phyloP scores from a whole-genome alignment of 1,140 invertebrate species.

The Cotesia typhae region DNA sequence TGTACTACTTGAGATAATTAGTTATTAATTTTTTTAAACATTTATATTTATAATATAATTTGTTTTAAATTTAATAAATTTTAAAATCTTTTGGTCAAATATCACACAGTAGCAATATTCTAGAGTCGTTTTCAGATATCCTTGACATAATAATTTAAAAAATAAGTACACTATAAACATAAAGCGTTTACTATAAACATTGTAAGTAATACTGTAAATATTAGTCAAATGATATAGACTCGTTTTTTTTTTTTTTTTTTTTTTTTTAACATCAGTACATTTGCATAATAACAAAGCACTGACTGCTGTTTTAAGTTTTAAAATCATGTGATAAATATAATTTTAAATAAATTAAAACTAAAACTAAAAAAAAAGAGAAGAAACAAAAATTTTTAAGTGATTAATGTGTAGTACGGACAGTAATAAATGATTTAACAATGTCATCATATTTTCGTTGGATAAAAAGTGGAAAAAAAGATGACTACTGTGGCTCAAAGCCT shows the following conservation, averaged over 20 bases:
- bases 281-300: not conserved
- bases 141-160: not conserved
- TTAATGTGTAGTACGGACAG: conserved; percentile 24
- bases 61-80: not conserved
- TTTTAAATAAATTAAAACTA: not conserved
- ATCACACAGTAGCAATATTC: no score
- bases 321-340: not conserved
- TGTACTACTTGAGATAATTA: conserved; percentile 6
- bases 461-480: conserved; percentile 73
- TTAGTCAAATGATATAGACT: no score
- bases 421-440: conserved; percentile 61
- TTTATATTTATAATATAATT: conserved; percentile 8
- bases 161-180: not conserved
- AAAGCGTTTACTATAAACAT: no score
- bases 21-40: not conserved
- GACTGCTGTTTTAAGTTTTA: not conserved
- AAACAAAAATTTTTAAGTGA: not conserved
- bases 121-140: no score
- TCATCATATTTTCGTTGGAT: conserved; percentile 79
- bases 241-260: not conserved
- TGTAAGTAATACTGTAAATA: no score
- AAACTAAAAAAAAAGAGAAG: not conserved
- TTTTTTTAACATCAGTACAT: not conserved
- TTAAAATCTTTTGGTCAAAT: no score
- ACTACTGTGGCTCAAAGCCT: conserved; percentile 70